These are phyloP conservation scores for Mycteria americana DNA, from an alignment of 2,797 vertebrate species.

Conservation along the genomic window DNA sequence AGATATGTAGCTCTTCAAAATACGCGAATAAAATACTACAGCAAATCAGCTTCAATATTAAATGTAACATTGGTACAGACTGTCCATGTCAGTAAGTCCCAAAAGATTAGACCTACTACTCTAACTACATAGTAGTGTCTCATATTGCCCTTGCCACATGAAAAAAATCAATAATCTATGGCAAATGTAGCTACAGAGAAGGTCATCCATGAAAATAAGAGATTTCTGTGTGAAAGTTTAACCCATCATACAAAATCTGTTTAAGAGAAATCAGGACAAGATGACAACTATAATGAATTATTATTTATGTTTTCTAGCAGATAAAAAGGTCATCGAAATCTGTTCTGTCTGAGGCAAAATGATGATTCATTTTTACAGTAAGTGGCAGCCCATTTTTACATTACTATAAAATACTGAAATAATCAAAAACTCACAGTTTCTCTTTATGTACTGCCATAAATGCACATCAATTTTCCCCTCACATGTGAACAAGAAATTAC, in stretches of 20 bases:
- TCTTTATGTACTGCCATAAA: neutral
- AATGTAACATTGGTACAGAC: conserved; percentile 33
- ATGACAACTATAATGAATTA: conserved; percentile 7
- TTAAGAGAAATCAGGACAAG: conserved; percentile 29
- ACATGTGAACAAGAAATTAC: neutral
- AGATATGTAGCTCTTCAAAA: conserved; percentile 67
- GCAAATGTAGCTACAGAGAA: neutral
- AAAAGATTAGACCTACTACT: conserved; percentile 28
- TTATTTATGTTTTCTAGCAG: conserved; percentile 5
- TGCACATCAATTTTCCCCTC: neutral
- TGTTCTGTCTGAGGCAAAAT: neutral
- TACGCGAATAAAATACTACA: conserved; percentile 59
- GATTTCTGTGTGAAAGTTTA: conserved; percentile 6
- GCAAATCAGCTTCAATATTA: conserved; percentile 11
- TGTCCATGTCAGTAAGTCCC: conserved; percentile 5
- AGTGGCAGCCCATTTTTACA: neutral
- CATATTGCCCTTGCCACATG: neutral
- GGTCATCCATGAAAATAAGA: conserved; percentile 13
- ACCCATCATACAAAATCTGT: neutral
- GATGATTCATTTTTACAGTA: neutral
- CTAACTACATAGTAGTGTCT: neutral
- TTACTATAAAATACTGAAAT: neutral
- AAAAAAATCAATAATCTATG: conserved; percentile 9
- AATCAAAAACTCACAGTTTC: neutral
- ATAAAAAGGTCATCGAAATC: conserved; percentile 18